Base-by-base conservation (phyloP, 2,888 invertebrate genomes). In the Tipula helvola region DNA sequence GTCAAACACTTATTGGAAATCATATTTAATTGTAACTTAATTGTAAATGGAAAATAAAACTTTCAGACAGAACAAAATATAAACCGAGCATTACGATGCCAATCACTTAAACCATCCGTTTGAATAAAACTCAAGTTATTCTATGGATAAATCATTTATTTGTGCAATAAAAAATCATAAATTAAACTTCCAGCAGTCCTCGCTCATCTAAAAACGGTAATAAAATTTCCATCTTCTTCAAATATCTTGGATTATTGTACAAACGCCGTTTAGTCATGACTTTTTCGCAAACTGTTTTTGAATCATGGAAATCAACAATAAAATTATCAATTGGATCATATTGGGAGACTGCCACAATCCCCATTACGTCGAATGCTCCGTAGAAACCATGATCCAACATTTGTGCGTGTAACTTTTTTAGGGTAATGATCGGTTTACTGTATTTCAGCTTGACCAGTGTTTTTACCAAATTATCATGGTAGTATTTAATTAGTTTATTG, bases 401-500 rank as follows among this genome's bases (percentile, higher is more conserved):
- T 28, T 86, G 44, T 3, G 36, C 47, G 13, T 86, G 86, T 12
- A 86, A 10, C 47, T 44, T 36, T n/a, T 44, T 44, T 13, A 86
- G 47, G 8, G 47, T 86, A 47, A 47, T 44, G 5, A 47, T 86
- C 8, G 42, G 18, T 28, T 28, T 42, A 4, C 47, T 44, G 36
- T 86, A 86, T 12, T 86, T 86, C 13, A 87, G 16, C 10, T 85
- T 86, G 36, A 86, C 39, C 16, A 87, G 85, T 1, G 39, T 18
- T 12, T 52, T 16, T 10, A 39, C 44, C 13, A 87, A 13, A 39
- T 87, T 84, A 0, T 36, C n/a, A 41, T 87, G 86, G 13, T 87
- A 87, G 44, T 52, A 86, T 39, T 87, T 42, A 4, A 87, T 57
- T 7, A 87, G n/a, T n/a, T 86, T 36, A 57, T 87, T 86, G 83